These are phyloP conservation scores for Laothoe populi DNA, from an alignment of 2,888 invertebrate genomes.

Conservation along the genomic window DNA sequence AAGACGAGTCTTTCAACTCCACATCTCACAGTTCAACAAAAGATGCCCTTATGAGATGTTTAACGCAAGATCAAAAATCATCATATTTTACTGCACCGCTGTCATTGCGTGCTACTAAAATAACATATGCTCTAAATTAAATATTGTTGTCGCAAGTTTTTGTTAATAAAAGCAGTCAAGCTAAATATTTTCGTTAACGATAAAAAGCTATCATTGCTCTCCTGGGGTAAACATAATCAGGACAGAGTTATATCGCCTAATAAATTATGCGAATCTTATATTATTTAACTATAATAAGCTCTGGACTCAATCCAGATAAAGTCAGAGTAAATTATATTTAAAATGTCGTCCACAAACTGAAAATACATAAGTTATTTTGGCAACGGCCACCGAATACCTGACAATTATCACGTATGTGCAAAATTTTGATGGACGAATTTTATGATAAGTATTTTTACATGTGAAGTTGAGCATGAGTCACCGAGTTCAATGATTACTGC, in stretches of 20 bases:
- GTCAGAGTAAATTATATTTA: conserved; percentile 9
- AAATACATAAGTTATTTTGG: conserved; percentile 20
- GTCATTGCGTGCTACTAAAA: conserved; percentile 23
- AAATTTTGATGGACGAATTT: conserved; percentile 4
- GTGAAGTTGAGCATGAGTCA: conserved; percentile 55
- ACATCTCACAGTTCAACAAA: conserved; percentile 20
- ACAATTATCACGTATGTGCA: conserved; percentile 24
- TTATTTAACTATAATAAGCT: not conserved
- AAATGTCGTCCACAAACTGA: not conserved
- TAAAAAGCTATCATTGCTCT: not conserved
- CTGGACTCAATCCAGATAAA: conserved; percentile 17
- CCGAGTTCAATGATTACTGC: conserved; percentile 46
- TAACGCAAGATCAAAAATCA: conserved; percentile 1
- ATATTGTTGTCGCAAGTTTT: not conserved
- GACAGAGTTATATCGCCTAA: not conserved
- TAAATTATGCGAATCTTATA: not conserved
- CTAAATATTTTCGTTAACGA: not conserved
- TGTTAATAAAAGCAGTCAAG: not conserved
- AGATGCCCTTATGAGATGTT: conserved; percentile 19
- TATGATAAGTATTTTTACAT: conserved; percentile 17
- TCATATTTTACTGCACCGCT: conserved; percentile 9
- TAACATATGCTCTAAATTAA: not conserved
- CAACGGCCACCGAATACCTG: conserved; percentile 5
- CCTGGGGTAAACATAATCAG: not conserved
- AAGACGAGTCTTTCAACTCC: conserved; percentile 33